A percentile compares a stretch with the other conserved stretches of the same genome.
These are phyloP conservation scores for Hylyphantes graminicola DNA, from an alignment of 1,140 invertebrate genomes.

Conservation along the genomic window DNA sequence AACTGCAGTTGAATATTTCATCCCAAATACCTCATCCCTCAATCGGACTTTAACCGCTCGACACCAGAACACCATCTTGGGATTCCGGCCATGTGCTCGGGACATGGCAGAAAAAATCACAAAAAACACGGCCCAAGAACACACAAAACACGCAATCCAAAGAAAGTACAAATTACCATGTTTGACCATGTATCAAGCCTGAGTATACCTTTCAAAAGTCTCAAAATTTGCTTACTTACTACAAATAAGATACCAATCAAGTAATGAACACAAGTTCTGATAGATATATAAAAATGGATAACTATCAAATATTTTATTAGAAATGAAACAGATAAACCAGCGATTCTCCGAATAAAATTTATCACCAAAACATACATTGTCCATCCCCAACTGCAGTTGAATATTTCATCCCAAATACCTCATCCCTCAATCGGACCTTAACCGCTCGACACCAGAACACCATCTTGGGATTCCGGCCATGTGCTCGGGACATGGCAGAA, in stretches of 20 bases:
- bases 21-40: conserved; percentile 7
- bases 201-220: too few species aligned
- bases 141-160: not conserved
- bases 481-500: not conserved
- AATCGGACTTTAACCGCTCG: conserved; percentile 21
- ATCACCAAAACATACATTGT: not conserved
- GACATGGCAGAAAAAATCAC: not conserved
- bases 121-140: conserved; percentile 7
- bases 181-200: too few species aligned
- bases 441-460: conserved; percentile 30
- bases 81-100: not conserved
- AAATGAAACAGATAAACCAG: too few species aligned
- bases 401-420: too few species aligned
- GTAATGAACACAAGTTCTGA: too few species aligned
- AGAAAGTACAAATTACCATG: too few species aligned
- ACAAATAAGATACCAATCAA: too few species aligned
- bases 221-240: too few species aligned
- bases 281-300: too few species aligned
- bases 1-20: too few species aligned
- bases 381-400: not conserved
- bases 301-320: too few species aligned
- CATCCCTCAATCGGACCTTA: conserved; percentile 22
- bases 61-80: conserved; percentile 16
- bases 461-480: not conserved
- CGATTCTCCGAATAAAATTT: too few species aligned